Evolutionary conservation across 2,113 vertebrate genomes (phyloP).

Genomic region (Tetrao urogallus): DNA sequence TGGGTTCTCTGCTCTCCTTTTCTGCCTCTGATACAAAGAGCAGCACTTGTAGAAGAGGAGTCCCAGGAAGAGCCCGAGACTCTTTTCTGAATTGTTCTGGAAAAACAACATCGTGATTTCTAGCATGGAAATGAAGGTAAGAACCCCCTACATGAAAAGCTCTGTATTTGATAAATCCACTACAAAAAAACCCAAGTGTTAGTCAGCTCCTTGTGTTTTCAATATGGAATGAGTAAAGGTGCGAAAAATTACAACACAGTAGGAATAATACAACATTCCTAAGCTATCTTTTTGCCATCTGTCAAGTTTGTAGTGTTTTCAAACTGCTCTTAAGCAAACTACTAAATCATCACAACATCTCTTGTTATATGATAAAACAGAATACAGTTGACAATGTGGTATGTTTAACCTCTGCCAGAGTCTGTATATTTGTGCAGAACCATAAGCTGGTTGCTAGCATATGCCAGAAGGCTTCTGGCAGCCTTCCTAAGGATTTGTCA

Average conservation of each 20-base stretch:
- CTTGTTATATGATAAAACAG: neutral
- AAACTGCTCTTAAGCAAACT: neutral
- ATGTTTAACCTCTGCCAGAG: conserved; percentile 33
- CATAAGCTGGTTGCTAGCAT: neutral
- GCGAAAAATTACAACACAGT: neutral
- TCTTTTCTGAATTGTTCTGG: rapidly evolving
- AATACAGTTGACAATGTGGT: conserved; percentile 3
- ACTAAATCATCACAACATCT: conserved; percentile 26
- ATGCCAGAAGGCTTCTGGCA: neutral
- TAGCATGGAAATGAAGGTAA: neutral
- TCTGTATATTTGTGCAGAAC: neutral
- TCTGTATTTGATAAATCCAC: neutral
- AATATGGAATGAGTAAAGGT: neutral
- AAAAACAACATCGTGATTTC: neutral
- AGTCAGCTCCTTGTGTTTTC: neutral
- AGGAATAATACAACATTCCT: neutral
- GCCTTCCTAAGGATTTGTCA: conserved; percentile 43
- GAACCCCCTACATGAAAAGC: neutral
- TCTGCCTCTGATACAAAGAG: neutral
- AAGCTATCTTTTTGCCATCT: conserved; percentile 27
- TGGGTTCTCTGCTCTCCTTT: neutral
- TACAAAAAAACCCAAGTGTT: neutral
- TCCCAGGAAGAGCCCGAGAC: neutral
- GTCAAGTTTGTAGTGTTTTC: neutral
- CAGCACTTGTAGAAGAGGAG: neutral